Conservation (phyloP, 2,113 vertebrate genomes). For the Apistogramma diplotaenia region DNA sequence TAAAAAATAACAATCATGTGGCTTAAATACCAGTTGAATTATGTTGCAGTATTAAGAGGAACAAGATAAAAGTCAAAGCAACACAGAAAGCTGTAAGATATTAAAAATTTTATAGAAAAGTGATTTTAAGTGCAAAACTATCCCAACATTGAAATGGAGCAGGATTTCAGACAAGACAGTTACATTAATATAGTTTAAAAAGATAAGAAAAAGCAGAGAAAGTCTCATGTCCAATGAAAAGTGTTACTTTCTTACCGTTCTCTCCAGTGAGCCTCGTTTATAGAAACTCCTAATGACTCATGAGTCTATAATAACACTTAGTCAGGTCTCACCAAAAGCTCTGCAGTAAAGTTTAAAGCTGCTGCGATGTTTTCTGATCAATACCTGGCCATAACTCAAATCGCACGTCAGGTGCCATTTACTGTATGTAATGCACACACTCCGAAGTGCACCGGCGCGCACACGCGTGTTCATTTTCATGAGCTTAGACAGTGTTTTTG, state of each 20-base stretch:
- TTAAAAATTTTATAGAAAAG: not conserved
- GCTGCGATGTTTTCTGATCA: constrained; percentile 62
- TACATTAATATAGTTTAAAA: not conserved
- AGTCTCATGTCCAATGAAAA: not conserved
- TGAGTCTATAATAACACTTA: constrained; percentile 57
- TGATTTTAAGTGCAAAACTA: not conserved
- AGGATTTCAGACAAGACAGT: not conserved
- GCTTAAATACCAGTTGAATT: too few relatives aligned
- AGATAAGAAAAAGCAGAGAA: not conserved
- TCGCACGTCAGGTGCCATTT: constrained; percentile 61
- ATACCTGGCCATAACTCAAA: constrained; percentile 71
- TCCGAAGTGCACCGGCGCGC: constrained; percentile 11
- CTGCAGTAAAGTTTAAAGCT: constrained; percentile 67
- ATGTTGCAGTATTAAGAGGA: too few relatives aligned
- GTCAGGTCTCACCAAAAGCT: constrained; percentile 65
- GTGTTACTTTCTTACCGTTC: not conserved
- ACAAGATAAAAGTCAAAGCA: not conserved
- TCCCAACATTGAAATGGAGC: not conserved
- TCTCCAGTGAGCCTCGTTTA: constrained; percentile 4
- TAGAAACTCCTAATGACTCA: constrained; percentile 46
- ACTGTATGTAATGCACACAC: constrained; percentile 39
- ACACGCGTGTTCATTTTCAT: constrained; percentile 53
- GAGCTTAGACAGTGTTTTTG: constrained; percentile 63
- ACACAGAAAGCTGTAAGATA: not conserved
- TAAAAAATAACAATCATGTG: too few relatives aligned